These are phyloP conservation scores for Ibycter americanus DNA, from an alignment of 2,797 vertebrate genomes.

Conservation along the genomic window DNA sequence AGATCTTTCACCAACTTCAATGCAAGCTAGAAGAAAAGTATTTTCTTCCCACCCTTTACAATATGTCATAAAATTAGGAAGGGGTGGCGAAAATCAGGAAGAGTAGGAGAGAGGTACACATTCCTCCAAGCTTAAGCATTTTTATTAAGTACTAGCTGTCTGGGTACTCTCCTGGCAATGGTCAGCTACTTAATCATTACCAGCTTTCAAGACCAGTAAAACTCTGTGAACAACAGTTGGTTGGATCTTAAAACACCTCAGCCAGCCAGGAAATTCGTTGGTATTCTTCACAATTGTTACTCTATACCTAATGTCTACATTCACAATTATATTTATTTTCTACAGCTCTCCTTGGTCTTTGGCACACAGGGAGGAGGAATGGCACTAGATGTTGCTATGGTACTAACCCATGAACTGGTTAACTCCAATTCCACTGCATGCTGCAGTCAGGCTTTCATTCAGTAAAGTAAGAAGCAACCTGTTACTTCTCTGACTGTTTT, in stretches of 20 bases:
- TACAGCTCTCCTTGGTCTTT: not conserved
- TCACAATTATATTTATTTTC: not conserved
- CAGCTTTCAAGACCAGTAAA: not conserved
- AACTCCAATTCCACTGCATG: not conserved
- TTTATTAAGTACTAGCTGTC: not conserved
- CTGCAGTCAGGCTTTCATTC: not conserved
- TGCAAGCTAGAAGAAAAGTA: not conserved
- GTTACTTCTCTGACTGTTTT: not conserved
- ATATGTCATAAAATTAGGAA: not conserved
- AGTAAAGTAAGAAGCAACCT: not conserved
- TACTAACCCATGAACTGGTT: not conserved
- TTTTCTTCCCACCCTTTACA: not conserved
- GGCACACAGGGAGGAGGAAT: not conserved
- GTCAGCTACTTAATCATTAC: not conserved
- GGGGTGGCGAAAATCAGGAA: not conserved
- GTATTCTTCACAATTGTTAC: not conserved
- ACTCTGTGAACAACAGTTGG: not conserved
- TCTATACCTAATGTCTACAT: rapidly evolving
- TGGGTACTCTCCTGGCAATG: not conserved
- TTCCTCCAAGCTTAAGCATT: not conserved
- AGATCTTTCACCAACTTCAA: not conserved
- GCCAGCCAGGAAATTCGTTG: not conserved
- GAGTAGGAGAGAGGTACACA: not conserved
- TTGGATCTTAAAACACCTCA: not conserved
- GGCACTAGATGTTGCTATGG: not conserved